These are phyloP conservation scores for Dipodomys spectabilis DNA, from an alignment of 2,113 vertebrate genomes.

Conservation along the genomic window DNA sequence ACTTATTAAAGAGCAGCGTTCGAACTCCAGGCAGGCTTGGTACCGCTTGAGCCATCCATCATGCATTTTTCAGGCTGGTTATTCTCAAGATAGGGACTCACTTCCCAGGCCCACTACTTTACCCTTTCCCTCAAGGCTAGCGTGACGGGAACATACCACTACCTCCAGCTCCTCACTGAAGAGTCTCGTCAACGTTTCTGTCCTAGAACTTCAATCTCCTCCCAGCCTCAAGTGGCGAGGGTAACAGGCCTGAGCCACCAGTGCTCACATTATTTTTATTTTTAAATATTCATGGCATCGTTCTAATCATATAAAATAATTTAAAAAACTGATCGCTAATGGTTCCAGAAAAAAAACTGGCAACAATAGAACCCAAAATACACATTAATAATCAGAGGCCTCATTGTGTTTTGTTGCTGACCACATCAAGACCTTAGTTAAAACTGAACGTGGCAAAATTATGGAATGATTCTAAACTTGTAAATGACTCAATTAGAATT, in stretches of 20 bases:
- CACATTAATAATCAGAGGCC: neutral
- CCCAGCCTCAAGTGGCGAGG: too few relatives aligned
- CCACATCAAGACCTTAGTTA: neutral
- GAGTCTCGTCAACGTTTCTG: too few relatives aligned
- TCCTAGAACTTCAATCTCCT: too few relatives aligned
- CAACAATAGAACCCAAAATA: slow-evolving; percentile 6
- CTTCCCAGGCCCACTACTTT: too few relatives aligned
- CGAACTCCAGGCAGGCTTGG: too few relatives aligned
- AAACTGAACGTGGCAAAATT: neutral
- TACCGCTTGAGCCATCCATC: too few relatives aligned
- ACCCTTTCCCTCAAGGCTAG: too few relatives aligned
- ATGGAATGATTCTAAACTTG: slow-evolving; percentile 26
- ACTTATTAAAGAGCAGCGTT: neutral
- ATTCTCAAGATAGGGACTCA: too few relatives aligned
- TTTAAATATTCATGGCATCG: neutral
- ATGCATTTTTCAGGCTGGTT: too few relatives aligned
- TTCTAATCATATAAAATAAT: neutral
- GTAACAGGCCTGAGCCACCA: too few relatives aligned
- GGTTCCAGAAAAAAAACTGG: neutral
- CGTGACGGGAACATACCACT: too few relatives aligned
- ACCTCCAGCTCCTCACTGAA: too few relatives aligned
- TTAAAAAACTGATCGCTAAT: neutral
- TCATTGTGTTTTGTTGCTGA: neutral
- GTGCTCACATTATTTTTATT: neutral
- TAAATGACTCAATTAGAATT: neutral